Conservation (phyloP, 1,140 invertebrate genomes). For the Lasaia peninsularis region DNA sequence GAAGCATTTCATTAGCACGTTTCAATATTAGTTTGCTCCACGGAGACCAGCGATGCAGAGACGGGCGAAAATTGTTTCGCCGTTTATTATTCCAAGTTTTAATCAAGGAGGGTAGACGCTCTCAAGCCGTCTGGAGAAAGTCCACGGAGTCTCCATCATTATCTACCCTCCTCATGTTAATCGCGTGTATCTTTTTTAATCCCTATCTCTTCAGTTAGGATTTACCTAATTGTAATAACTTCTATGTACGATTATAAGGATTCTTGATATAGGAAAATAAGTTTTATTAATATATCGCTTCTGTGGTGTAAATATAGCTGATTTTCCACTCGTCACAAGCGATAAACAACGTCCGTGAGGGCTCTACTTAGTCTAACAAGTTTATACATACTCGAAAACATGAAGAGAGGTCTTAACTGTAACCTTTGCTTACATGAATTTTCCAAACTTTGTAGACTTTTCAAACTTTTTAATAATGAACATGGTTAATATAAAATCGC, state of each 20-base stretch:
- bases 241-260: too few relatives aligned
- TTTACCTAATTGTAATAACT: too few relatives aligned
- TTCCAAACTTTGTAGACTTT: constrained; percentile 26
- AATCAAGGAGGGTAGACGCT: constrained; percentile 59
- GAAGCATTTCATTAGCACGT: constrained; percentile 41
- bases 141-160: constrained; percentile 39
- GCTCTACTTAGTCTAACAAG: constrained; percentile 52
- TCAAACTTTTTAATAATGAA: too few relatives aligned
- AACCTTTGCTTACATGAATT: constrained; percentile 32
- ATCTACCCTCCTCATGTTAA: constrained; percentile 46
- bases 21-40: constrained; percentile 58
- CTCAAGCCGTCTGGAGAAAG: constrained; percentile 44
- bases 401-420: constrained; percentile 36
- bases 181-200: constrained; percentile 49
- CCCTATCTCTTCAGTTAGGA: too few relatives aligned
- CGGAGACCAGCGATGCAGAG: constrained; percentile 38
- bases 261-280: too few relatives aligned
- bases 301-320: too few relatives aligned
- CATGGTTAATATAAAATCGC: too few relatives aligned
- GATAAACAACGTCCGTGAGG: constrained; percentile 50
- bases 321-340: constrained; percentile 37
- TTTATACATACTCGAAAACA: constrained; percentile 49
- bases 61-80: constrained; percentile 63
- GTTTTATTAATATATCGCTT: too few relatives aligned
- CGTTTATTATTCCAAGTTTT: constrained; percentile 71